Percentiles rank a stretch among this genome's conserved stretches.
Evolutionary conservation across 2,797 vertebrate species (phyloP).

Genomic region (Myioborus miniatus): DNA sequence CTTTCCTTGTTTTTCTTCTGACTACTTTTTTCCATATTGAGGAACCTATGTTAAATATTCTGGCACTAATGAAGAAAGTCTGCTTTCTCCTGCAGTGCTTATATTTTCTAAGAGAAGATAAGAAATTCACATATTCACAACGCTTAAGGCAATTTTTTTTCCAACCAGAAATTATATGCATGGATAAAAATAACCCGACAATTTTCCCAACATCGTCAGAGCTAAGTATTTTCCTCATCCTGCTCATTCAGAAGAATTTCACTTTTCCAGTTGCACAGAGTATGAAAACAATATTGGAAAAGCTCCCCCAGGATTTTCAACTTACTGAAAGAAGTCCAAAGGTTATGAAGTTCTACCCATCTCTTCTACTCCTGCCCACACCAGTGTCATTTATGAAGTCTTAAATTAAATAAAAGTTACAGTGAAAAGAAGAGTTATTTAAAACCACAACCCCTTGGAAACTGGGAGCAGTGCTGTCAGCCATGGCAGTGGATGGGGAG

Average conservation of each 20-base stretch:
- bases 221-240: neutral
- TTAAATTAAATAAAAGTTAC: conserved; percentile 13
- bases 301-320: conserved; percentile 19
- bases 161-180: conserved; percentile 20
- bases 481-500: neutral
- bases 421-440: conserved; percentile 10
- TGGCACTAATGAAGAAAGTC: conserved; percentile 52
- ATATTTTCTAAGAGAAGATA: conserved; percentile 40
- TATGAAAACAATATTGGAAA: conserved; percentile 22
- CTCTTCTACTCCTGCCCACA: neutral
- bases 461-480: neutral
- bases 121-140: conserved; percentile 30
- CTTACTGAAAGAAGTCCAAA: neutral
- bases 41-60: conserved; percentile 57
- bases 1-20: conserved; percentile 62
- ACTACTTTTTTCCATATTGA: conserved; percentile 63
- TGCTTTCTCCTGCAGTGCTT: neutral
- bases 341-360: neutral
- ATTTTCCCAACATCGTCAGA: conserved; percentile 43
- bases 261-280: conserved; percentile 15
- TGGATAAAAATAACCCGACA: conserved; percentile 28
- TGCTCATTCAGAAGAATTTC: conserved; percentile 49
- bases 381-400: neutral
- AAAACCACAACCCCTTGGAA: neutral
- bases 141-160: conserved; percentile 18